A percentile compares a stretch with the other conserved stretches of the same genome.
Conservation (phyloP, 1,140 invertebrate genomes). For the Hycleus cichorii region DNA sequence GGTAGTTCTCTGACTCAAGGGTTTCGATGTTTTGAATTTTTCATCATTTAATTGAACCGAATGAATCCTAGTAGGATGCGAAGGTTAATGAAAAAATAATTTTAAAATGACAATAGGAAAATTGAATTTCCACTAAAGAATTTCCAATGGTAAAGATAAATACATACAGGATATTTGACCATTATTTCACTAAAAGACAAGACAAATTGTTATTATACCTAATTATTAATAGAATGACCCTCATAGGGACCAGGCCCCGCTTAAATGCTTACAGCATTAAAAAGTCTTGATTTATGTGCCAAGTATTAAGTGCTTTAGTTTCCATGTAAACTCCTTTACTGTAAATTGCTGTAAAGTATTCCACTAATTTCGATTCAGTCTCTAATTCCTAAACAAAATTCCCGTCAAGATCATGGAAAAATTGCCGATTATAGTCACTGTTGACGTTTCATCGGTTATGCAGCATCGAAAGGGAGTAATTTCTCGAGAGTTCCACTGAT, state of each 20-base stretch:
- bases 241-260: slow-evolving; percentile 20
- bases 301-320: slow-evolving; percentile 18
- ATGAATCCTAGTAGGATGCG: too few species aligned
- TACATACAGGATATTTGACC: too few species aligned
- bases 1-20: slow-evolving; percentile 9
- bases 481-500: too few species aligned
- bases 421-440: not conserved
- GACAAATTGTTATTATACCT: too few species aligned
- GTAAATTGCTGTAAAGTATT: not conserved
- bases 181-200: too few species aligned
- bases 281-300: slow-evolving; percentile 23
- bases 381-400: not conserved
- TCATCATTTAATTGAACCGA: too few species aligned
- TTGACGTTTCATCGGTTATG: not conserved
- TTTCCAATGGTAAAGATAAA: too few species aligned
- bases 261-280: slow-evolving; percentile 21
- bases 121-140: too few species aligned
- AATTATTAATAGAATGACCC: slow-evolving; percentile 26
- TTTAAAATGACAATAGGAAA: too few species aligned
- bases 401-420: not conserved
- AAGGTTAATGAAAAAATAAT: too few species aligned
- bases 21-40: too few species aligned
- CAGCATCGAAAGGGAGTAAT: too few species aligned
- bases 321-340: slow-evolving; percentile 11
- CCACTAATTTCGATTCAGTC: not conserved